These are phyloP conservation scores for Hyles lineata DNA, from an alignment of 2,888 invertebrate genomes.

Conservation along the genomic window DNA sequence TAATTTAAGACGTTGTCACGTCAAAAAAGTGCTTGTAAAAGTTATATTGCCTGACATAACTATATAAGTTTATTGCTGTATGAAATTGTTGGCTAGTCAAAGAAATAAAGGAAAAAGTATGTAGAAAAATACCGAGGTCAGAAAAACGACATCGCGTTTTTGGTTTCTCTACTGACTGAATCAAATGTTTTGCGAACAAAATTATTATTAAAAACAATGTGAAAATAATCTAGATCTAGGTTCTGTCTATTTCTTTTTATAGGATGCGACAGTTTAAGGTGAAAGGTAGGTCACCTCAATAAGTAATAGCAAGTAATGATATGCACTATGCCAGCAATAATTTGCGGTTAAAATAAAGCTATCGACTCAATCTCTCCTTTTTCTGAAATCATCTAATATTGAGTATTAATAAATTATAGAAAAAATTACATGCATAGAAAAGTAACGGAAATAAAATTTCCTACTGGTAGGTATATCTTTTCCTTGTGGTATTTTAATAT, in stretches of 20 bases:
- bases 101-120: neutral
- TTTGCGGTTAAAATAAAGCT: constrained; percentile 5
- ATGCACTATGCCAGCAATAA: neutral
- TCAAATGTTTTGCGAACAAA: neutral
- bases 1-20: too few relatives aligned
- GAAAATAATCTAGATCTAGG: neutral
- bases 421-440: too few relatives aligned
- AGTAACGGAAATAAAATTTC: too few relatives aligned
- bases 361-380: neutral
- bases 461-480: too few relatives aligned
- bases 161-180: neutral
- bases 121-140: neutral
- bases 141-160: neutral
- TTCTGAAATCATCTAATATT: neutral
- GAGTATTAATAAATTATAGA: too few relatives aligned
- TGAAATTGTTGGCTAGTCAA: neutral
- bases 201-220: too few relatives aligned
- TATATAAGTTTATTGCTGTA: too few relatives aligned
- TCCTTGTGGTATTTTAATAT: too few relatives aligned
- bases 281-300: constrained; percentile 5
- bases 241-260: constrained; percentile 4
- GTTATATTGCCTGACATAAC: too few relatives aligned
- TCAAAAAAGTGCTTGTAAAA: too few relatives aligned
- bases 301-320: neutral
- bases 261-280: neutral